Evolutionary conservation across 2,888 invertebrate species (phyloP).

Genomic region (Trissolcus brochymenae): DNA sequence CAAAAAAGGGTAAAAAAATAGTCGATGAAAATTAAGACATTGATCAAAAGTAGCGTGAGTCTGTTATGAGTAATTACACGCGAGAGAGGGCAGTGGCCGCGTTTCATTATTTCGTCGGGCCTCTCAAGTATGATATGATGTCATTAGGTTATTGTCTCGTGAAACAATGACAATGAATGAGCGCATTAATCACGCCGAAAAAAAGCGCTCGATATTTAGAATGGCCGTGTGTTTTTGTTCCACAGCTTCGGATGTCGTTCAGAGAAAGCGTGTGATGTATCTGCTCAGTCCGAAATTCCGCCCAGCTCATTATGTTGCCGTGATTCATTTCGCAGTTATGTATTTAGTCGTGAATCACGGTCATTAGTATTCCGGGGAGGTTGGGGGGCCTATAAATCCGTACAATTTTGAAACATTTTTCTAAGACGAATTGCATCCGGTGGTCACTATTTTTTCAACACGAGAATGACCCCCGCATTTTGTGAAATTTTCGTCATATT

Average conservation of each 20-base stretch:
- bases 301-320: conserved; percentile 44
- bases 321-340: conserved; percentile 53
- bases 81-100: conserved; percentile 33
- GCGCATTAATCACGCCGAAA: conserved; percentile 39
- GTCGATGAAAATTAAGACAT: conserved; percentile 38
- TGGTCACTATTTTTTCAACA: conserved; percentile 29
- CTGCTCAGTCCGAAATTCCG: conserved; percentile 46
- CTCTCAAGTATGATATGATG: conserved; percentile 26
- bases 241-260: conserved; percentile 31
- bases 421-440: conserved; percentile 41
- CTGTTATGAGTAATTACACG: conserved; percentile 33
- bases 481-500: conserved; percentile 28
- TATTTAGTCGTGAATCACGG: conserved; percentile 48
- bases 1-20: conserved; percentile 10
- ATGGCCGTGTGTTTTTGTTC: conserved; percentile 39
- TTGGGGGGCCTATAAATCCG: conserved; percentile 31
- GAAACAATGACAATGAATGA: conserved; percentile 49
- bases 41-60: conserved; percentile 23
- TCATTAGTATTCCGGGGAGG: conserved; percentile 41
- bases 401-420: conserved; percentile 45
- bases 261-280: conserved; percentile 54
- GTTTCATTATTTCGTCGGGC: conserved; percentile 20
- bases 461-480: conserved; percentile 21
- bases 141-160: conserved; percentile 48
- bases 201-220: conserved; percentile 49